A percentile compares a stretch with the other conserved stretches of the same genome.
phyloP scores from a whole-genome alignment of 2,888 invertebrate genomes.

The Volucella inanis region DNA sequence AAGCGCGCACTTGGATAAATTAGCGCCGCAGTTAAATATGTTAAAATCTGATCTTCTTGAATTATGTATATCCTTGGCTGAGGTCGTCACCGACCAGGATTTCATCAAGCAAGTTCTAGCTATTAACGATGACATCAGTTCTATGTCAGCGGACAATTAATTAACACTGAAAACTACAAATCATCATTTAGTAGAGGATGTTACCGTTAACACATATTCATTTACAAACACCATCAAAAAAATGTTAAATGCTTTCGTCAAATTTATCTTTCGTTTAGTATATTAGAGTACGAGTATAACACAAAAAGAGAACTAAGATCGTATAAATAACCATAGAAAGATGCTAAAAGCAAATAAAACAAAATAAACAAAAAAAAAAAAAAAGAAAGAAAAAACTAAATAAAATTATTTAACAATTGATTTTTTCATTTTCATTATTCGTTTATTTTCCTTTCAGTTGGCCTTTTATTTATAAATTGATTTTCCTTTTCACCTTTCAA shows the following conservation, averaged over 20 bases:
- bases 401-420: constrained; percentile 23
- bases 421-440: constrained; percentile 7
- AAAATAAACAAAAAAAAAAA: neutral
- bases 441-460: constrained; percentile 26
- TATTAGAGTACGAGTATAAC: constrained; percentile 21
- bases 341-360: constrained; percentile 18
- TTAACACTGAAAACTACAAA: constrained; percentile 68
- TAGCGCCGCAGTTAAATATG: constrained; percentile 90
- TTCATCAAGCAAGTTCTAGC: constrained; percentile 90
- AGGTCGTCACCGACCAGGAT: constrained; percentile 87
- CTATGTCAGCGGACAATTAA: constrained; percentile 89
- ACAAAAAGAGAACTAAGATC: constrained; percentile 40
- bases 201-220: constrained; percentile 56
- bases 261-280: constrained; percentile 70
- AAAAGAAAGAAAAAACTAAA: neutral
- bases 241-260: constrained; percentile 69
- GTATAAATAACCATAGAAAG: constrained; percentile 15
- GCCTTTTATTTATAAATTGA: no score
- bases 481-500: no score
- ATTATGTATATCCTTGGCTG: constrained; percentile 87
- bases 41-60: constrained; percentile 86
- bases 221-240: constrained; percentile 68
- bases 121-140: constrained; percentile 92
- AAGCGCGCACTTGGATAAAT: constrained; percentile 86
- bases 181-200: constrained; percentile 66